phyloP scores from a whole-genome alignment of 2,888 invertebrate genomes.

The Drosophila diplacantha region DNA sequence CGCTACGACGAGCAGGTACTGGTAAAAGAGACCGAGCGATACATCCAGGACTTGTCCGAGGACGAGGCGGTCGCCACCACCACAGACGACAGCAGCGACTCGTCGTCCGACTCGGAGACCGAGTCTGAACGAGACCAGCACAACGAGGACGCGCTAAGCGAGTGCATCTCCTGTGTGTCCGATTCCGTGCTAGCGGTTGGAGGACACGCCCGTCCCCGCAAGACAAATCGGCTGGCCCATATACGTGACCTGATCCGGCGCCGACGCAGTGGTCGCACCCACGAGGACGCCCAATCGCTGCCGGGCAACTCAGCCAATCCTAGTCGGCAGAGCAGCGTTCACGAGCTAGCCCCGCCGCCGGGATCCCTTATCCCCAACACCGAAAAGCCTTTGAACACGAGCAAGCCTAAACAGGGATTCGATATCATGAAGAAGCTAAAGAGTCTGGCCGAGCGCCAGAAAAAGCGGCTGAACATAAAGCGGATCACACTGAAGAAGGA shows the following conservation, averaged over 20 bases:
- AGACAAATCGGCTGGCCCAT: conserved; percentile 71
- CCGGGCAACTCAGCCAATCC: conserved; percentile 72
- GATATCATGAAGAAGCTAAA: conserved; percentile 83
- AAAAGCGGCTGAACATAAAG: conserved; percentile 79
- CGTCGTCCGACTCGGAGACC: conserved; percentile 44
- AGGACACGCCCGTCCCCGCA: conserved; percentile 69
- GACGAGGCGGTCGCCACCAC: conserved; percentile 66
- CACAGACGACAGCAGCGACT: conserved; percentile 58
- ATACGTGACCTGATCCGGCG: conserved; percentile 80
- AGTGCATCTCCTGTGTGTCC: conserved; percentile 76
- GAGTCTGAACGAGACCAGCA: conserved; percentile 54
- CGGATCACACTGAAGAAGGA: conserved; percentile 75
- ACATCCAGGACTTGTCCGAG: conserved; percentile 76
- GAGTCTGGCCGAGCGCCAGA: conserved; percentile 82
- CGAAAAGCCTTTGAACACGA: conserved; percentile 46
- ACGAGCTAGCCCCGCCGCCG: conserved; percentile 68
- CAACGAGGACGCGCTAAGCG: conserved; percentile 73
- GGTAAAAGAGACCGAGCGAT: conserved; percentile 77
- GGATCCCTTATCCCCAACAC: conserved; percentile 55
- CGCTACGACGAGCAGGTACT: conserved; percentile 78
- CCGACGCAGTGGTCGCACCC: conserved; percentile 70
- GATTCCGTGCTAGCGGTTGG: conserved; percentile 75
- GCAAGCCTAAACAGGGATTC: conserved; percentile 78
- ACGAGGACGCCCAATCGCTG: conserved; percentile 75
- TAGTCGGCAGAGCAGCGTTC: conserved; percentile 69